phyloP scores from a whole-genome alignment of 92 coral and sea anemone species.

The Parazoanthus atlanticus region DNA sequence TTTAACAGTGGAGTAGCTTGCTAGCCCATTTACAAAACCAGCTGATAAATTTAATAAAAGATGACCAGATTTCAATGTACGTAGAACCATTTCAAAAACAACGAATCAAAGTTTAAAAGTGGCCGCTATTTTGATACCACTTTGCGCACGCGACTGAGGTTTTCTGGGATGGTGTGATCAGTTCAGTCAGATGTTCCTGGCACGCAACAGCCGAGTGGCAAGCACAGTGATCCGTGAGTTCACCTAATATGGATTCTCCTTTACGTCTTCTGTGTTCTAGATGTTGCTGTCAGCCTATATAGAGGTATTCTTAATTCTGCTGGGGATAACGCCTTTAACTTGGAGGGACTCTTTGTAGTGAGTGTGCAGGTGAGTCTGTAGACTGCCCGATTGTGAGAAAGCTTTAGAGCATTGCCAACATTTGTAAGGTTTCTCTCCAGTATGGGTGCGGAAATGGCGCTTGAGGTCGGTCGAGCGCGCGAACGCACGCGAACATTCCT shows the following conservation, averaged over 20 bases:
- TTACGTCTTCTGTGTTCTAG: not conserved
- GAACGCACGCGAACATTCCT: conserved; percentile 95
- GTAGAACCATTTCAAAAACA: too few relatives aligned
- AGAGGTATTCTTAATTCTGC: conserved; percentile 4
- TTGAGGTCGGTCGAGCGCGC: conserved; percentile 99
- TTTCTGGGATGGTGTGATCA: too few relatives aligned
- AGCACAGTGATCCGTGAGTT: not conserved
- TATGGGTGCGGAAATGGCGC: conserved; percentile 97
- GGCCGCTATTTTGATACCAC: too few relatives aligned
- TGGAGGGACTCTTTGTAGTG: conserved; percentile 94
- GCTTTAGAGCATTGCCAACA: conserved; percentile 99
- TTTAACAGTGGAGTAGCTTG: too few relatives aligned
- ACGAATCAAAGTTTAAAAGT: too few relatives aligned
- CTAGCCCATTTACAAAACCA: too few relatives aligned
- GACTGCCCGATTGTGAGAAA: conserved; percentile 95
- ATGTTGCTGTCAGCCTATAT: not conserved
- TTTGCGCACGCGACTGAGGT: too few relatives aligned
- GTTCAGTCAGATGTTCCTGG: too few relatives aligned
- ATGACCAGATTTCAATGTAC: too few relatives aligned
- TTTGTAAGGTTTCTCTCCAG: conserved; percentile 97
- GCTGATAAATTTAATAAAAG: too few relatives aligned
- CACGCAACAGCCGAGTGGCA: not conserved
- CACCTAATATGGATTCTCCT: not conserved
- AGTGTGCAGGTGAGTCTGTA: conserved; percentile 94
- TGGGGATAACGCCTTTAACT: conserved; percentile 82